Conservation (phyloP, 2,797 vertebrate species). For the Hylomyscus alleni region DNA sequence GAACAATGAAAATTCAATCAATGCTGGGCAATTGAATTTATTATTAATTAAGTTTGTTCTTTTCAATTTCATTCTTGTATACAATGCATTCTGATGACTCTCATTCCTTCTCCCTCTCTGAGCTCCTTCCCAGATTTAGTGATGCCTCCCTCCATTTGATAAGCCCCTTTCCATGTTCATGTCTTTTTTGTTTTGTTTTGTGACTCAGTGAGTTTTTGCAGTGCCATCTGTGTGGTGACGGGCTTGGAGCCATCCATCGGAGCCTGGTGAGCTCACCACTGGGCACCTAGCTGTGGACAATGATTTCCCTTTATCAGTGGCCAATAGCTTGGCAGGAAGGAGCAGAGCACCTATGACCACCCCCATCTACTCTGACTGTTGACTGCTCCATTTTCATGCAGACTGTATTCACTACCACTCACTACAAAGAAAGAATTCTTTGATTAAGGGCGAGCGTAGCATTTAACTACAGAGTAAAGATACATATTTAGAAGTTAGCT, state of each 20-base stretch:
- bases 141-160: neutral
- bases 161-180: neutral
- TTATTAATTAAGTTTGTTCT: neutral
- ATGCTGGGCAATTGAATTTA: neutral
- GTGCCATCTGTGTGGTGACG: neutral
- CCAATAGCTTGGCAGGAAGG: neutral
- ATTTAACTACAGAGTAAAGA: neutral
- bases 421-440: neutral
- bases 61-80: neutral
- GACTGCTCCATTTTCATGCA: neutral
- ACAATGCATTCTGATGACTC: neutral
- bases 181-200: neutral
- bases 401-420: neutral
- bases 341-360: fast-evolving
- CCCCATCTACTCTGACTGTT: neutral
- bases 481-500: neutral
- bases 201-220: neutral
- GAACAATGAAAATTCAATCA: slow-evolving; percentile 46
- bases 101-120: neutral
- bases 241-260: neutral
- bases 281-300: neutral
- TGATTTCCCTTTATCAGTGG: neutral
- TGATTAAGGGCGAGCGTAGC: neutral
- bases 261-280: neutral
- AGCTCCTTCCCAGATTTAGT: neutral